Evolutionary conservation across 2,113 vertebrate genomes (phyloP), one percentile per base, ranked within the genome.

Genomic region (Synchiropus splendidus): DNA sequence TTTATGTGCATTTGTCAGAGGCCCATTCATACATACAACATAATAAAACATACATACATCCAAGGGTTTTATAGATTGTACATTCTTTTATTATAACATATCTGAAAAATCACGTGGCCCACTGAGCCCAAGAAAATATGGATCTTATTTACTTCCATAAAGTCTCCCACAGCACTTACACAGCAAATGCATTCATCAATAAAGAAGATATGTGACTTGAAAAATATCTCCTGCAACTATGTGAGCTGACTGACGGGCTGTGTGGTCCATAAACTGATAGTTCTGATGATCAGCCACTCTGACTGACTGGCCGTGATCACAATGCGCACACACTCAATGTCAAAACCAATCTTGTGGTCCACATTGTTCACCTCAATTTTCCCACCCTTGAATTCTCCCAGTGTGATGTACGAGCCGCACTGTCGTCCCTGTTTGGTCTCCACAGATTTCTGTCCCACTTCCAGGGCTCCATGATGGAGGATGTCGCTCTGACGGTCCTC

Each of bases 251-350:
- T 83, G 31, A 70, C 39, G 58, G 72, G 58, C 54, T 90, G 90
- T 62, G 79, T 84, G 80, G 89, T 95, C 92, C 92, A 96, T 51
- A 96, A 51, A 0, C 92, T 90, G 74, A 96, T 90, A 51, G 90
- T 93, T 17, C 86, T 87, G 67, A 96, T 95, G 58, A 95, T 95
- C 43, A 96, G 66, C 92, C 92, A 96, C 61, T 95, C 92, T 53
- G 88, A 91, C 79, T 96, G 92, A 57, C 82, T 85, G 70, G 88
- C 89, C 14, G 90, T 92, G 37, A 92, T 86, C 37, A 90, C 84
- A 54, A 96, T 89, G 49, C 91, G 86, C 53, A 95, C 85, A 58
- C 92, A 96, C 54, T 89, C 83, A 52, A 95, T 84, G 68, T 91
- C 87, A 80, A 95, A 95, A 16, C 86, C 75, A 55, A 94, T 88